Conservation (phyloP, 2,113 vertebrate species). For the Scalopus aquaticus region DNA sequence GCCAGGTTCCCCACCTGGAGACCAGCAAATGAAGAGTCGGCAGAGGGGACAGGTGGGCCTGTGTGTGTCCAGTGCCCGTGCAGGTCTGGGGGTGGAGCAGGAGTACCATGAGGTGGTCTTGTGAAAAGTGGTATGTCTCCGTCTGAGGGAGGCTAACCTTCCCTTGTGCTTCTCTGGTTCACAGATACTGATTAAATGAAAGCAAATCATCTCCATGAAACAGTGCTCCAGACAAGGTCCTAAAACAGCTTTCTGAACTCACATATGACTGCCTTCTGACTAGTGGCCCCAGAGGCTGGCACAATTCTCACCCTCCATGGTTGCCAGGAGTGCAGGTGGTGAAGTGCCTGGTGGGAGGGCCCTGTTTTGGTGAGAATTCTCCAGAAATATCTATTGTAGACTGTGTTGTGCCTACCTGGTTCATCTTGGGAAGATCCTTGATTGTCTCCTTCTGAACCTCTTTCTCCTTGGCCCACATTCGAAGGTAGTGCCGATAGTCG, state of each 20-base stretch:
- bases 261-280: background rate
- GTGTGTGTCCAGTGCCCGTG: accelerated
- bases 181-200: accelerated
- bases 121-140: background rate
- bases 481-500: conserved; percentile 96
- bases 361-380: background rate
- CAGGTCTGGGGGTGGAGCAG: background rate
- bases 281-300: background rate
- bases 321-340: too few species aligned
- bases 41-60: accelerated
- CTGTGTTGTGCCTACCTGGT: conserved; percentile 88
- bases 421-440: conserved; percentile 97
- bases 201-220: background rate
- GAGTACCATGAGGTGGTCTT: accelerated
- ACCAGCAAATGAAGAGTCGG: too few species aligned
- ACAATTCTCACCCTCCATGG: background rate
- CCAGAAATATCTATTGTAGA: background rate
- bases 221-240: background rate
- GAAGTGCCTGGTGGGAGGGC: background rate
- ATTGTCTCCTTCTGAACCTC: conserved; percentile 94
- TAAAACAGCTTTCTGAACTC: background rate
- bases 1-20: background rate
- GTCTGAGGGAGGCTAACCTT: background rate
- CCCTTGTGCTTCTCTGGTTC: background rate
- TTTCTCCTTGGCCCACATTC: conserved; percentile 96